Percentiles rank a stretch among this genome's conserved stretches.
Evolutionary conservation across 2,888 invertebrate genomes (phyloP).

Genomic region (Peribatodes rhomboidaria): DNA sequence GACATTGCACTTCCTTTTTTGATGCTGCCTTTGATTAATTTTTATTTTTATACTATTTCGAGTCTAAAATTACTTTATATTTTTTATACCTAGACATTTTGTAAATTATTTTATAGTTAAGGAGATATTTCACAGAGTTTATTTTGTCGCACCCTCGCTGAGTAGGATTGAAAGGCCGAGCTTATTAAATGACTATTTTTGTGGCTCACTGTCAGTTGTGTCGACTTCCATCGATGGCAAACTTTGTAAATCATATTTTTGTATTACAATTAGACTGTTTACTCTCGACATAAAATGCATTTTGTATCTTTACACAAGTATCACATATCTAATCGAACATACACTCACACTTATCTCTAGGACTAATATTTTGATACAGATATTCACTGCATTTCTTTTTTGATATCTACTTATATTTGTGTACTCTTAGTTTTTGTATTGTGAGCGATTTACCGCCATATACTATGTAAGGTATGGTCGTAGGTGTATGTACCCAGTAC

Average conservation of each 20-base stretch:
- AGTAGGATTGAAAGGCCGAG: conserved; percentile 62
- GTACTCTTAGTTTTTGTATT: conserved; percentile 74
- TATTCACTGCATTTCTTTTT: conserved; percentile 81
- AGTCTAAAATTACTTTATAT: conserved; percentile 78
- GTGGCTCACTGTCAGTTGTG: conserved; percentile 63
- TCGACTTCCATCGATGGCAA: conserved; percentile 63
- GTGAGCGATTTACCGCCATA: conserved; percentile 76
- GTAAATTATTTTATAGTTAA: conserved; percentile 82
- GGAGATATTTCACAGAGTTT: conserved; percentile 64
- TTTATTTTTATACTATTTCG: conserved; percentile 64
- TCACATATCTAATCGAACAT: conserved; percentile 83
- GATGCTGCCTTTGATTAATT: conserved; percentile 73
- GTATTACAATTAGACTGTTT: conserved; percentile 71
- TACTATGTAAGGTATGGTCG: conserved; percentile 78
- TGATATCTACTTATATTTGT: conserved; percentile 79
- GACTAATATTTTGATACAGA: conserved; percentile 84
- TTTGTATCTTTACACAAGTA: conserved; percentile 78
- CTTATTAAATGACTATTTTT: conserved; percentile 63
- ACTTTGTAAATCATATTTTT: conserved; percentile 78
- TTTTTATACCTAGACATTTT: conserved; percentile 81
- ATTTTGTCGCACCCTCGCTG: conserved; percentile 58
- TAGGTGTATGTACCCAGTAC: conserved; percentile 81
- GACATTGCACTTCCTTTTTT: conserved; percentile 64
- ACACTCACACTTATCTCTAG: conserved; percentile 74
- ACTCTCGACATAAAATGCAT: conserved; percentile 66